Conservation (phyloP, 2,888 invertebrate species). For the Troides helena region DNA sequence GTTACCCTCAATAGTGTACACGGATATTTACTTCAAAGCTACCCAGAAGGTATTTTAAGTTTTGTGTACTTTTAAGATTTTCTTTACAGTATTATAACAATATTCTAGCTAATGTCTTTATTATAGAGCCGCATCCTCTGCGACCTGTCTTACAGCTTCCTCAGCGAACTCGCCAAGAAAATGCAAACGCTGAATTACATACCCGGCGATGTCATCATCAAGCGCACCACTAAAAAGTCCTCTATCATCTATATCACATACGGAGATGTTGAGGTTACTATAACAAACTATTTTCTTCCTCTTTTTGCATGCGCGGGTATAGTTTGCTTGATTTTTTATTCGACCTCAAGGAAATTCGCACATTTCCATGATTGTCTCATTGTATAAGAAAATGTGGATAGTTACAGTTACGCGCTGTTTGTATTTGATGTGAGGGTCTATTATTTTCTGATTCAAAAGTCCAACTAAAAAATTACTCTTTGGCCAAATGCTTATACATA, state of each 20-base stretch:
- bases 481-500: no score
- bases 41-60: slow-evolving; percentile 54
- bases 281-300: neutral
- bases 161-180: slow-evolving; percentile 58
- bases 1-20: slow-evolving; percentile 50
- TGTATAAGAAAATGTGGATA: no score
- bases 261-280: slow-evolving; percentile 60
- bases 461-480: no score
- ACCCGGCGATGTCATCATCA: slow-evolving; percentile 63
- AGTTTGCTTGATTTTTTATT: slow-evolving; percentile 6
- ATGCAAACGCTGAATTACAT: slow-evolving; percentile 66
- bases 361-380: no score
- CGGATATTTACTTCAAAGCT: slow-evolving; percentile 66
- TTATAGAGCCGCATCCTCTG: slow-evolving; percentile 56
- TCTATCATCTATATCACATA: slow-evolving; percentile 61
- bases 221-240: slow-evolving; percentile 52
- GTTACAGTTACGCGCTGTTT: no score
- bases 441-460: no score
- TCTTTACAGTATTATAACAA: no score
- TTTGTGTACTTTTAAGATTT: no score
- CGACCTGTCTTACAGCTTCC: slow-evolving; percentile 57
- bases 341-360: no score
- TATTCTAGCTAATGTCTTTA: neutral
- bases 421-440: no score
- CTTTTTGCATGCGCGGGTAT: neutral